Conservation (phyloP, 2,797 vertebrate genomes). For the Propithecus deckenii region DNA sequence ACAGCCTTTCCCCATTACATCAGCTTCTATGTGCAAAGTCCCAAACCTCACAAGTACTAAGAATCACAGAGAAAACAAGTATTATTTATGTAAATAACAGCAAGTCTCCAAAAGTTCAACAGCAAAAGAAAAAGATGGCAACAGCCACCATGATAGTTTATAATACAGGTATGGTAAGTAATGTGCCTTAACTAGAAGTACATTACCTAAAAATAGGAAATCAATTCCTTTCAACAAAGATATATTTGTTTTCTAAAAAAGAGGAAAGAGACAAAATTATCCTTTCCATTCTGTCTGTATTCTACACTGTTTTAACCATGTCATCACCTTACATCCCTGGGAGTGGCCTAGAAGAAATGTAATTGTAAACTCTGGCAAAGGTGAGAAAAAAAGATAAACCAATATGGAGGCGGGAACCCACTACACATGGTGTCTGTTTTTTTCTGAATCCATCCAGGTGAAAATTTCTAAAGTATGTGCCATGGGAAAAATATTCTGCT, state of each 20-base stretch:
- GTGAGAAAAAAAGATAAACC: constrained; percentile 12
- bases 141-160: not conserved
- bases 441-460: not conserved
- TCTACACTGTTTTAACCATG: constrained; percentile 65
- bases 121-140: not conserved
- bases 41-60: not conserved
- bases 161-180: not conserved
- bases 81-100: not conserved
- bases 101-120: not conserved
- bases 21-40: not conserved
- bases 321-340: not conserved
- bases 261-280: constrained; percentile 67
- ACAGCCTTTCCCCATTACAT: not conserved
- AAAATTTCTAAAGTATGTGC: not conserved
- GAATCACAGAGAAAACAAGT: not conserved
- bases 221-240: not conserved
- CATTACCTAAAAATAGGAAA: not conserved
- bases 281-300: not conserved
- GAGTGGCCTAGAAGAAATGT: not conserved
- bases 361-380: accelerated
- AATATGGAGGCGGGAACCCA: not conserved
- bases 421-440: not conserved
- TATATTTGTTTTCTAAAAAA: constrained; percentile 74
- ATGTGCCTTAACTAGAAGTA: constrained; percentile 56
- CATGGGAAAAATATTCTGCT: not conserved